phyloP scores from a whole-genome alignment of 2,888 invertebrate genomes.

The Axea sp. region DNA sequence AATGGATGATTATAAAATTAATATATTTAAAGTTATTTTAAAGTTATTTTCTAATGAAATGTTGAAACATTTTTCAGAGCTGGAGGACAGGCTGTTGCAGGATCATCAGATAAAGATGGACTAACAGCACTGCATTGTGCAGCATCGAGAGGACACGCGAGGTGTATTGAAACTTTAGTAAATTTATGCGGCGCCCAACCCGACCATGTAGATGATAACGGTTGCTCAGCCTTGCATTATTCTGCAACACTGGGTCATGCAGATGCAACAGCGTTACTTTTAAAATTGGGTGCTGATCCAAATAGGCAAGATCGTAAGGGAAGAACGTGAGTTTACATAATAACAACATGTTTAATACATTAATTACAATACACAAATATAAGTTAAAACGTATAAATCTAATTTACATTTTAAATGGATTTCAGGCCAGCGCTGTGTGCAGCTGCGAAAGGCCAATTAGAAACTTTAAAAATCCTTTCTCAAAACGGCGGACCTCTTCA shows the following conservation, averaged over 20 bases:
- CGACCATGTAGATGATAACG: constrained; percentile 93
- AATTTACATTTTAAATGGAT: too few relatives aligned
- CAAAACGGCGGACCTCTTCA: constrained; percentile 92
- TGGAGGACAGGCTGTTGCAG: constrained; percentile 81
- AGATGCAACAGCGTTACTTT: constrained; percentile 92
- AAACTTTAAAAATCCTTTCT: constrained; percentile 89
- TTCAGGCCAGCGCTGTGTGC: constrained; percentile 93
- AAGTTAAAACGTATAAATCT: too few relatives aligned
- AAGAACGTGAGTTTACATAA: constrained; percentile 88
- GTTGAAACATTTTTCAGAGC: constrained; percentile 71
- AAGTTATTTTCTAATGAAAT: too few relatives aligned
- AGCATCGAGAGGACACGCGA: constrained; percentile 96
- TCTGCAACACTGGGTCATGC: constrained; percentile 97
- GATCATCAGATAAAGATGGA: constrained; percentile 89
- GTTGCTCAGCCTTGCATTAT: constrained; percentile 97
- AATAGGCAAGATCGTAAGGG: constrained; percentile 96
- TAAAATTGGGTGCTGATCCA: constrained; percentile 94
- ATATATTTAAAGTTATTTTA: too few relatives aligned
- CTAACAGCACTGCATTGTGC: constrained; percentile 98
- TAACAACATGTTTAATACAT: too few relatives aligned
- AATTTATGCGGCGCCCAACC: constrained; percentile 93
- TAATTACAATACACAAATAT: too few relatives aligned
- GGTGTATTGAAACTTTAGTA: constrained; percentile 93
- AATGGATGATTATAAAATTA: too few relatives aligned
- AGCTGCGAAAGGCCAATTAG: constrained; percentile 96